Base-by-base conservation (phyloP, 2,797 vertebrate genomes). In the Intellagama lesueurii region DNA sequence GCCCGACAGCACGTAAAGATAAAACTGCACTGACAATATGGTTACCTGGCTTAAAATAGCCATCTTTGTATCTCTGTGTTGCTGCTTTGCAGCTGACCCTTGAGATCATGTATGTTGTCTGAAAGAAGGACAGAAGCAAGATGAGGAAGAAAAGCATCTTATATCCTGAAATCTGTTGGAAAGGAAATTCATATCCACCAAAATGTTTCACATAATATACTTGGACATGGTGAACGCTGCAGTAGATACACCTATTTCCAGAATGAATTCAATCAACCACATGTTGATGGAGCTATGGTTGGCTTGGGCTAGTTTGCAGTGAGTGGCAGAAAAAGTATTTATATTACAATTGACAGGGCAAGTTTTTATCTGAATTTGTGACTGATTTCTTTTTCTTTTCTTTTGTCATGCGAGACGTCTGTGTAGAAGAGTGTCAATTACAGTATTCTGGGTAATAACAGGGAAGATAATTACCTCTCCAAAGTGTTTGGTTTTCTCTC, bases 1-100 rank as follows among this genome's bases (percentile, higher is more conserved):
- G 0, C 22, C 24, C 22, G 28, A 28, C 5, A 64, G 35, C 22
- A 30, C 28, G 32, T n/a, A 85, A 75, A 64, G 83, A 60, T 76
- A 73, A 40, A 28, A 85, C 7, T 17, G 47, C 83, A 64, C 83
- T 72, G 30, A 85, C 60, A 40, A 85, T 2, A 75, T 85, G 32
- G 32, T 64, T 40, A 16, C 83, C 83, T 75, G 80, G 80, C 32
- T 26, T 81, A 24, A 81, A 81, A 81, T 81, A 81, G 60, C 32
- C 80, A 81, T 81, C 72, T 19, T 40, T 75, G 7, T 75, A 75
- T 75, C 32, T 40, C 16, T 75, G 32, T 6, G 32, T 19, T 75
- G 16, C 35, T 75, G 32, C 32, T 40, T 8, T 75, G 32, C 72
- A 75, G 32, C 35, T 26, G 32, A 16, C 72, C 72, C 19, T 75